Evolutionary conservation across 2,888 invertebrate genomes (phyloP), one percentile per base, ranked within the genome.

Genomic region (Tinea trinotella): DNA sequence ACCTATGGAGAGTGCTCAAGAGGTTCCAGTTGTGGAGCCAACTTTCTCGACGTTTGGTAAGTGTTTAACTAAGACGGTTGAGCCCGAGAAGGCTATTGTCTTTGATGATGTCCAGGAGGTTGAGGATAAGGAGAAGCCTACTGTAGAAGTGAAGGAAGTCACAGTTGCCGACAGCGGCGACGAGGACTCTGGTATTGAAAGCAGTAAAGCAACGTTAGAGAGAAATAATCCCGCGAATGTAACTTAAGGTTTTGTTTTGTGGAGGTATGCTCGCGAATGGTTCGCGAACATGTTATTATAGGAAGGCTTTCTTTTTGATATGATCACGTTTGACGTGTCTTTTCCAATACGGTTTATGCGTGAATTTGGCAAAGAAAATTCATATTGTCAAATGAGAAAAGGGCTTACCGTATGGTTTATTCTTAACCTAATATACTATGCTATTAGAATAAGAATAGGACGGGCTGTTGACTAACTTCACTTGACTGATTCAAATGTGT

Each of bases 101-200:
- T 62, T 82, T 10, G 71, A 72, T 1, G 68, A 68, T 40, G 76
- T 68, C 22, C 15, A 52, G 24, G 17, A 54, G 40, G 9, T 24
- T 48, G 52, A 53, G 55, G 53, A 55, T 56, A 73, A 73, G 22
- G 68, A 65, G 53, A 70, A 70, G 55, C 64, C 66, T 49, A 55
- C 62, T 15, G 70, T 75, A n/a, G 68, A 73, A 5, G 79, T 76
- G 22, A 90, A 89, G 0, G 90, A 90, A 63, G 90, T 89, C 1
- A 89, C 89, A 44, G 79, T 89, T 24, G 65, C 90, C 44, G 90
- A 91, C 68, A 89, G 90, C 63, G 90, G 89, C 0, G 90, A 90
- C 62, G 90, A 90, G 60, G 90, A 90, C 65, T 90, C 90, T 20
- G 90, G 90, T 2, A 90, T 90, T 50, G 90, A 90, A 66, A 90